Evolutionary conservation across 2,797 vertebrate genomes (phyloP).

Genomic region (Crenichthys baileyi): DNA sequence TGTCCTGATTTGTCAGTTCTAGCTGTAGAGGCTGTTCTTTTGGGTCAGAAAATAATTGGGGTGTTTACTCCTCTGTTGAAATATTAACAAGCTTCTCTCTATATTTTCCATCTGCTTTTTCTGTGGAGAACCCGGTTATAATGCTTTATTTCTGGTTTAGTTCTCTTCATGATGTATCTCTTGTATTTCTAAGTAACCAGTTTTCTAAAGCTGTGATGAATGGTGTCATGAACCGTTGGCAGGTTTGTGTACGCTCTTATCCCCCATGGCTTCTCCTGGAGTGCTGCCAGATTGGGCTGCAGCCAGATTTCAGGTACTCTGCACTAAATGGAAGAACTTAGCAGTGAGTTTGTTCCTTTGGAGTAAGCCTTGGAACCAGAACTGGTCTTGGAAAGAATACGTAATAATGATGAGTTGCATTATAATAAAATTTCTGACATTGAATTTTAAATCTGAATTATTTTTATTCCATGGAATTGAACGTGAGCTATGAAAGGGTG

Average conservation of each 20-base stretch:
- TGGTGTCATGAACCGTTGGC: conserved; percentile 26
- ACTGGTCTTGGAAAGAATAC: no score
- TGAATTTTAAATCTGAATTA: background rate
- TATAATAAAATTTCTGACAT: background rate
- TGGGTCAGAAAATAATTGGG: no score
- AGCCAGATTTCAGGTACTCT: conserved; percentile 66
- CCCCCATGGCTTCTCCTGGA: conserved; percentile 73
- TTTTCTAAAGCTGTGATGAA: background rate
- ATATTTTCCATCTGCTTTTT: no score
- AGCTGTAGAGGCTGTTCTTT: background rate
- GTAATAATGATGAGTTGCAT: background rate
- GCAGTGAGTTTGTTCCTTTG: background rate
- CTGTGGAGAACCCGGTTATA: no score
- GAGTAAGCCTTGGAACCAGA: background rate
- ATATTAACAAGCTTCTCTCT: no score
- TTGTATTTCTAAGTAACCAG: background rate
- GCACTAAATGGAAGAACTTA: background rate
- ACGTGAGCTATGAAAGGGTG: no score
- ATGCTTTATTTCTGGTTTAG: no score
- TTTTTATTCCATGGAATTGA: no score
- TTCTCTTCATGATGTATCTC: background rate
- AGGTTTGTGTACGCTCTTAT: conserved; percentile 76
- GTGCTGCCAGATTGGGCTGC: conserved; percentile 49
- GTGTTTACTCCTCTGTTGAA: no score
- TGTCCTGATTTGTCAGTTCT: background rate